These are phyloP conservation scores for Neoniphon sammara DNA, from an alignment of 2,797 vertebrate species.

Conservation along the genomic window DNA sequence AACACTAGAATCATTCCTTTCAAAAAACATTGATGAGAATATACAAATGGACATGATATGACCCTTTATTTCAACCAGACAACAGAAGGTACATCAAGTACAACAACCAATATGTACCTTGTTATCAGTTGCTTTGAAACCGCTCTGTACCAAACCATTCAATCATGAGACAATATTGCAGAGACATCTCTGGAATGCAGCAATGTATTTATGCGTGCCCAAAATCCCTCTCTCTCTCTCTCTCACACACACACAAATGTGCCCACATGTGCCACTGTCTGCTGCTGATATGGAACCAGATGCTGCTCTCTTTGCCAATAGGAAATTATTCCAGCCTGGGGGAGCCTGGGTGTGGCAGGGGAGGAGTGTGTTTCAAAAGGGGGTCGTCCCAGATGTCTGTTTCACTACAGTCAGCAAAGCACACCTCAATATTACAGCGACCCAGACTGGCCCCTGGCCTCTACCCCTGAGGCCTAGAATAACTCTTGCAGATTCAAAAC, in stretches of 20 bases:
- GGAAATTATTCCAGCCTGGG: constrained; percentile 72
- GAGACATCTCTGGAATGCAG: constrained; percentile 72
- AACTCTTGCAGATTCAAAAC: constrained; percentile 55
- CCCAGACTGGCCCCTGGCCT: constrained; percentile 57
- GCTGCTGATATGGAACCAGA: constrained; percentile 59
- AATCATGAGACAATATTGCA: constrained; percentile 45
- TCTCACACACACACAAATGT: constrained; percentile 24
- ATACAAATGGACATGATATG: not conserved
- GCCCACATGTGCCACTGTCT: constrained; percentile 52
- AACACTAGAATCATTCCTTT: not conserved
- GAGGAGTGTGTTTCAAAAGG: constrained; percentile 46
- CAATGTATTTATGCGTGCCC: constrained; percentile 52
- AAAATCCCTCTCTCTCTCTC: constrained; percentile 19
- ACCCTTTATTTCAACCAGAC: constrained; percentile 25
- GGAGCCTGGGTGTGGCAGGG: constrained; percentile 67
- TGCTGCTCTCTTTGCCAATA: constrained; percentile 52
- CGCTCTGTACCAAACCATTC: constrained; percentile 11
- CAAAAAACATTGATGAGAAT: not conserved
- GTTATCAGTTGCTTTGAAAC: constrained; percentile 32
- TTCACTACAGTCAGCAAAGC: constrained; percentile 37
- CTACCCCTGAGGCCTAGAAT: constrained; percentile 16
- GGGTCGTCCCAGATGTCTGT: constrained; percentile 57
- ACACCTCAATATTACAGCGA: constrained; percentile 64
- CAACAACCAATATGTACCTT: constrained; percentile 18
- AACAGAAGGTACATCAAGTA: constrained; percentile 34